Percentiles rank a stretch among this genome's conserved stretches.
These are phyloP conservation scores for Illadopsis cleaveri DNA, from an alignment of 2,113 vertebrate genomes.

Conservation along the genomic window DNA sequence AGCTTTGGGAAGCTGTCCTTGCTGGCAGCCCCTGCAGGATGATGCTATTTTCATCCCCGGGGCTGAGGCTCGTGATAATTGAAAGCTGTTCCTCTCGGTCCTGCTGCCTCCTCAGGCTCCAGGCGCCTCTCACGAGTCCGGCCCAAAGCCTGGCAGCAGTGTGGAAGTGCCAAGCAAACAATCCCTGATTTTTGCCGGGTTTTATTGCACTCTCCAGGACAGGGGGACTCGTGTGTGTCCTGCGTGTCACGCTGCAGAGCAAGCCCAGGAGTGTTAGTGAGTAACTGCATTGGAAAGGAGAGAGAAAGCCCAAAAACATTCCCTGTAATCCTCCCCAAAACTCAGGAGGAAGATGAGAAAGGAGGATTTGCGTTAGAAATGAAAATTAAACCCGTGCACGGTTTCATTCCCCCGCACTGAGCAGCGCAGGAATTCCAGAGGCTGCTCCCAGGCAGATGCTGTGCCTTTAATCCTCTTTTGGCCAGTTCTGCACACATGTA, in stretches of 20 bases:
- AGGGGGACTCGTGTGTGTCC: background rate
- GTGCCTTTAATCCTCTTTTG: slow-evolving; percentile 38
- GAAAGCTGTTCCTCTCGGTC: background rate
- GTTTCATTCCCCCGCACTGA: background rate
- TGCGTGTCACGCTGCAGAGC: background rate
- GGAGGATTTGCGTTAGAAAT: background rate
- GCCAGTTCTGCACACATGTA: background rate
- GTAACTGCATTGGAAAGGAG: background rate
- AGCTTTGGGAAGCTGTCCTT: background rate
- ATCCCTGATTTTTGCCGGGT: background rate
- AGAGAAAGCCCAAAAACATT: background rate
- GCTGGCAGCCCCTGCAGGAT: background rate
- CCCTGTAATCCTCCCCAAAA: background rate
- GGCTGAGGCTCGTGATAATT: background rate
- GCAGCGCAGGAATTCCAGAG: background rate
- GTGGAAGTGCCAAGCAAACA: background rate
- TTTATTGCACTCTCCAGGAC: background rate
- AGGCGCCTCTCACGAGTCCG: background rate
- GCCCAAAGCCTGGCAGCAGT: accelerated
- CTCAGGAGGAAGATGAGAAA: background rate
- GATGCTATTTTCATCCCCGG: background rate
- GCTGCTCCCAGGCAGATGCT: slow-evolving; percentile 39
- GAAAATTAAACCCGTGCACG: background rate
- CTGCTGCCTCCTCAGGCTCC: background rate
- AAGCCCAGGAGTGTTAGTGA: accelerated